phyloP scores from a whole-genome alignment of 2,888 invertebrate species.

The Quadroppia sp. region DNA sequence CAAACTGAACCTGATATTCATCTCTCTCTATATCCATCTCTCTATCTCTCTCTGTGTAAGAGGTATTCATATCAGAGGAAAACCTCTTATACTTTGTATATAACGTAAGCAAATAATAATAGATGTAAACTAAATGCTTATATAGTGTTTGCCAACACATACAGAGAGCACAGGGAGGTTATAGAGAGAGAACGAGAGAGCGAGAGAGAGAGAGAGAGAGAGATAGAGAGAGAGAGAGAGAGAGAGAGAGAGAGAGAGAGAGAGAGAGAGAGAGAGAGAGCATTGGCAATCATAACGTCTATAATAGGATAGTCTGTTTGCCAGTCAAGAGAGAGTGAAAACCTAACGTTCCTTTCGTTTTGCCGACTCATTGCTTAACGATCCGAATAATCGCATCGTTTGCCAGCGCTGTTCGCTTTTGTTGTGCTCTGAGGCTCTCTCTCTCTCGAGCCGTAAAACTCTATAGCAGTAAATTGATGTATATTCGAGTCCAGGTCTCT shows the following conservation, averaged over 20 bases:
- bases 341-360: background rate
- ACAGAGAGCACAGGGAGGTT: too few species aligned
- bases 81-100: background rate
- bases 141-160: too few species aligned
- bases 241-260: background rate
- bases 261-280: background rate
- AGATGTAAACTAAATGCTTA: too few species aligned
- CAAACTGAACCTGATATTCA: conserved; percentile 13
- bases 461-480: too few species aligned
- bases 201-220: too few species aligned
- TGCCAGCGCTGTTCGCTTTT: background rate
- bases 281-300: background rate
- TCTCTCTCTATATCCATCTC: too few species aligned
- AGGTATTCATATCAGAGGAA: background rate
- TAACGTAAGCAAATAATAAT: background rate
- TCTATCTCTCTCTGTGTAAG: too few species aligned
- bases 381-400: conserved; percentile 25
- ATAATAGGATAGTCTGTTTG: background rate
- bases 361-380: conserved; percentile 28
- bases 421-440: conserved; percentile 27
- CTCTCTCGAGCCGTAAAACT: too few species aligned
- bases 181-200: too few species aligned
- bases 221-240: too few species aligned
- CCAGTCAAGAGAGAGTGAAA: conserved; percentile 1
- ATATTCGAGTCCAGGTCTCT: conserved; percentile 38